Evolutionary conservation across 2,888 invertebrate species (phyloP).

Genomic region (Drosophila subsilvestris): DNA sequence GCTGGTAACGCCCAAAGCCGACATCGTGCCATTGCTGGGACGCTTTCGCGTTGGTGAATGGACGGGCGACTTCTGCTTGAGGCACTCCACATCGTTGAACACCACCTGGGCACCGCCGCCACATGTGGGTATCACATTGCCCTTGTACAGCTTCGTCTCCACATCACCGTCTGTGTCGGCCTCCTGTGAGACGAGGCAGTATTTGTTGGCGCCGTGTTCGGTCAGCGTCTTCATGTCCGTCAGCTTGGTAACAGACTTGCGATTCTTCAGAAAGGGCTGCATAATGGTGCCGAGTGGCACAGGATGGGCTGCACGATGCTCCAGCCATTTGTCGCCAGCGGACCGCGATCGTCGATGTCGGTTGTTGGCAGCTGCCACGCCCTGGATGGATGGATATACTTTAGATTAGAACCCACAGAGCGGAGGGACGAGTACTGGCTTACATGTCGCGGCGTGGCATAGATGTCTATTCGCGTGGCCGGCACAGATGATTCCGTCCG

Average conservation of each 20-base stretch:
- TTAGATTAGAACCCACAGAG: background rate
- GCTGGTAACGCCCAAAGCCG: constrained; percentile 57
- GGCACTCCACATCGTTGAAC: constrained; percentile 96
- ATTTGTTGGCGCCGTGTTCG: constrained; percentile 90
- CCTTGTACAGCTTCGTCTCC: constrained; percentile 97
- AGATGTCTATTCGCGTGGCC: constrained; percentile 73
- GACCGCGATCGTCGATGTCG: constrained; percentile 93
- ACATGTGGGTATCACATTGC: constrained; percentile 95
- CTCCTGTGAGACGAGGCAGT: constrained; percentile 96
- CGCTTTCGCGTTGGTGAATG: constrained; percentile 84
- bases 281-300: constrained; percentile 95
- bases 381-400: constrained; percentile 81
- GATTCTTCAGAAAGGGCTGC: constrained; percentile 92
- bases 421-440: background rate
- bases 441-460: constrained; percentile 73
- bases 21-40: constrained; percentile 73
- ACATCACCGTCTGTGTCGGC: constrained; percentile 96
- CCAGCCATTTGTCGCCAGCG: constrained; percentile 92
- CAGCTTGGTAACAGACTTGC: constrained; percentile 93
- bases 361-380: constrained; percentile 88
- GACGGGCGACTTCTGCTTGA: constrained; percentile 92
- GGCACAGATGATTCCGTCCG: constrained; percentile 65
- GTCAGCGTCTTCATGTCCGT: constrained; percentile 91
- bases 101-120: constrained; percentile 98
- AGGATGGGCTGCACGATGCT: constrained; percentile 92